Evolutionary conservation across 2,888 invertebrate species (phyloP).

Genomic region (Chloromyia formosa): DNA sequence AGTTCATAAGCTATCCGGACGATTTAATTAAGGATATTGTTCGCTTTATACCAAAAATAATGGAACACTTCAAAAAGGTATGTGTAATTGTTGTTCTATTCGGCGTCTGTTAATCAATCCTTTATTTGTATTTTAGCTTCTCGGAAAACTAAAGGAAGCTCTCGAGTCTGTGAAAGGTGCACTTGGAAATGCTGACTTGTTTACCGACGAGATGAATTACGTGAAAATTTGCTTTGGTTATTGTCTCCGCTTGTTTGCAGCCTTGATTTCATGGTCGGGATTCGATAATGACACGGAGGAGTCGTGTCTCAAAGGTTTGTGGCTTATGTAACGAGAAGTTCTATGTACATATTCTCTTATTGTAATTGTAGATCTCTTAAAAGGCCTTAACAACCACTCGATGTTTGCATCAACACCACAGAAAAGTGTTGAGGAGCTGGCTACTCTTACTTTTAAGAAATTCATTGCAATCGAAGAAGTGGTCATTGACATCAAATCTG

Average conservation of each 20-base stretch:
- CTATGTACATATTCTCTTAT: background rate
- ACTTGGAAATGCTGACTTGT: constrained; percentile 68
- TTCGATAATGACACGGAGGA: constrained; percentile 65
- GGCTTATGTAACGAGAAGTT: background rate
- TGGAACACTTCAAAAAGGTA: constrained; percentile 46
- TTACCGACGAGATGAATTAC: constrained; percentile 65
- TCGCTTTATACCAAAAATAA: constrained; percentile 47
- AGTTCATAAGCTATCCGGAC: constrained; percentile 57
- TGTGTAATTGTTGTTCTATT: background rate
- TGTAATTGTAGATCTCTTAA: constrained; percentile 54
- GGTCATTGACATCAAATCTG: constrained; percentile 57
- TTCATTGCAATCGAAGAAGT: constrained; percentile 55
- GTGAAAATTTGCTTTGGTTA: constrained; percentile 68
- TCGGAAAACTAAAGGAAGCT: constrained; percentile 10
- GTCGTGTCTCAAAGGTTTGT: constrained; percentile 45
- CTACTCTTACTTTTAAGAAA: constrained; percentile 55
- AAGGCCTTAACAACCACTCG: constrained; percentile 48
- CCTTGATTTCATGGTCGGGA: constrained; percentile 72
- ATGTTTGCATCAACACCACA: constrained; percentile 40
- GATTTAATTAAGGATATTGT: constrained; percentile 55
- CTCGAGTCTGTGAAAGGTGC: constrained; percentile 67
- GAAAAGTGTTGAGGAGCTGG: constrained; percentile 51
- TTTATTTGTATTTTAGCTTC: constrained; percentile 18
- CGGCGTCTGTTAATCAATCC: no score
- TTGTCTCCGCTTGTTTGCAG: constrained; percentile 68